Evolutionary conservation across 2,113 vertebrate genomes (phyloP).

Genomic region (Pachyramphus minor): DNA sequence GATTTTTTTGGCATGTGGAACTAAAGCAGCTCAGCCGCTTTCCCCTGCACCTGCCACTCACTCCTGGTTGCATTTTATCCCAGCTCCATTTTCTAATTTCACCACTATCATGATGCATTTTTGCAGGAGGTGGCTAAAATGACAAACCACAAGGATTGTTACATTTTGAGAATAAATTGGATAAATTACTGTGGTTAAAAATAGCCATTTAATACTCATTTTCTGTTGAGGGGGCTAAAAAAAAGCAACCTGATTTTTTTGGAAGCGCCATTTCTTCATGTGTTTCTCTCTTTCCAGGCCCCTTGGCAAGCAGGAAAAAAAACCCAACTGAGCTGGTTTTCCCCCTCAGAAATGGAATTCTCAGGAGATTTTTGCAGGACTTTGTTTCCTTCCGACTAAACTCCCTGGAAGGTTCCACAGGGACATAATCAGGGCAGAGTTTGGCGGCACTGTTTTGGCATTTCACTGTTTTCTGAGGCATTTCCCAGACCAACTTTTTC

Average conservation of each 20-base stretch:
- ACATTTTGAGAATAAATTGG: neutral
- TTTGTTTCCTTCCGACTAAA: neutral
- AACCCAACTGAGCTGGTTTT: neutral
- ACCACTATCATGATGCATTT: neutral
- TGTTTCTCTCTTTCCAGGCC: neutral
- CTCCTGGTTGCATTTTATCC: slow-evolving; percentile 5
- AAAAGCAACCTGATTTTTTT: neutral
- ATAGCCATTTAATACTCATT: neutral
- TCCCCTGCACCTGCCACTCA: slow-evolving; percentile 16
- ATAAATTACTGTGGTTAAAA: slow-evolving; percentile 6
- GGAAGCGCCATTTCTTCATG: neutral
- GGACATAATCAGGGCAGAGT: accelerated
- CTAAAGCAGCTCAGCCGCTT: neutral
- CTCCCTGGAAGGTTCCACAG: neutral
- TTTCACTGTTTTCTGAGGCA: neutral
- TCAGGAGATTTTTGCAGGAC: neutral
- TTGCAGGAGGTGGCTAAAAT: neutral
- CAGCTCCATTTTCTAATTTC: slow-evolving; percentile 26
- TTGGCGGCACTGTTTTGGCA: neutral
- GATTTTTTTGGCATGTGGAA: neutral
- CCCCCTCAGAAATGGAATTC: neutral
- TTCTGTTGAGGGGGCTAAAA: neutral
- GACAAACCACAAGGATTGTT: neutral
- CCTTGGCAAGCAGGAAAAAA: neutral
- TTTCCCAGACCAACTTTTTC: neutral